phyloP scores from a whole-genome alignment of 2,113 vertebrate species.

The Phaethornis superciliosus region DNA sequence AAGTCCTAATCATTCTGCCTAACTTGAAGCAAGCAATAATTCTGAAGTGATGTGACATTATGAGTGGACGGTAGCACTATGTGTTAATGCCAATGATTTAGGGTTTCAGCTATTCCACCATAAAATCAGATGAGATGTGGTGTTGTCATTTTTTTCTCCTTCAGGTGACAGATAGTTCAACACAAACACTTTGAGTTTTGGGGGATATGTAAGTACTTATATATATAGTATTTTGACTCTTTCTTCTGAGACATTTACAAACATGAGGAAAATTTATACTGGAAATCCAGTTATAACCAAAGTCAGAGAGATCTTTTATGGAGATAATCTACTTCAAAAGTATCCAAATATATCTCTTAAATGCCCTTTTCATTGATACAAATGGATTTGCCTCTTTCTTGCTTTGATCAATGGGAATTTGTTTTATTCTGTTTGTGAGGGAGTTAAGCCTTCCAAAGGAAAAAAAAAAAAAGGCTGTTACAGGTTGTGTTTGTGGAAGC shows the following conservation, averaged over 20 bases:
- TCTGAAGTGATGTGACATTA: not conserved
- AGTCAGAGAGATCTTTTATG: constrained; percentile 1
- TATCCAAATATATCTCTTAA: constrained; percentile 22
- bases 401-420: constrained; percentile 59
- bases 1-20: not conserved
- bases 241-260: not conserved
- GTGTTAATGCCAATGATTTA: not conserved
- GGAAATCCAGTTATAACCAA: not conserved
- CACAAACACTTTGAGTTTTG: not conserved
- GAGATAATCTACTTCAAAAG: constrained; percentile 24
- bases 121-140: not conserved
- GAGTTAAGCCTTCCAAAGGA: constrained; percentile 21
- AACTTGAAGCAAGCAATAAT: not conserved
- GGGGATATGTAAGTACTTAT: not conserved
- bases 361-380: constrained; percentile 23
- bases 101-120: not conserved
- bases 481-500: constrained; percentile 25
- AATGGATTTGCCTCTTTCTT: constrained; percentile 31
- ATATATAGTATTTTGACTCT: not conserved
- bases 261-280: not conserved
- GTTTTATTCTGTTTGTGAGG: not conserved
- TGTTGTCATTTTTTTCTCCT: not conserved
- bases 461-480: not conserved
- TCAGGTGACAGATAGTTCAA: not conserved
- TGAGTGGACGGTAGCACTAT: not conserved